phyloP scores from a whole-genome alignment of 2,113 vertebrate species.

The Notothenia rossii region DNA sequence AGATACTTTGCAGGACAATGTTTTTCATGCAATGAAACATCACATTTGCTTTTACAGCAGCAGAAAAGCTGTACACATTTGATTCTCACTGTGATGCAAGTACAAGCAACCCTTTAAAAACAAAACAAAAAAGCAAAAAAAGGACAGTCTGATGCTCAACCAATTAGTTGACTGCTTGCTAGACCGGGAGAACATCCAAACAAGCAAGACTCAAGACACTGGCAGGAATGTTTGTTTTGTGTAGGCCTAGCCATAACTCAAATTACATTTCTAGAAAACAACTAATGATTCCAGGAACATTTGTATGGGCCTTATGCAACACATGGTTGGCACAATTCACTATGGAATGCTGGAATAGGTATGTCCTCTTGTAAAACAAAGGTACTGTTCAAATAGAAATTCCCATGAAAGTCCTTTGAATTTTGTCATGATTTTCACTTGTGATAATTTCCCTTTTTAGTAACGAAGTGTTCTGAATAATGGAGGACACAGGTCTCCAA shows the following conservation, averaged over 20 bases:
- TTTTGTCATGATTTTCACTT: neutral
- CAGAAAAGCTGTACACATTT: neutral
- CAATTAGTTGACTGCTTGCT: neutral
- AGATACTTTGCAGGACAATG: neutral
- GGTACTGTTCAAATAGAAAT: neutral
- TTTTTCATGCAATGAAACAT: too few species aligned
- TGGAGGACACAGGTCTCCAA: neutral
- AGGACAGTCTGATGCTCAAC: neutral
- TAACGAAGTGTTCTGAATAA: neutral
- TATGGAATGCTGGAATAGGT: constrained; percentile 11
- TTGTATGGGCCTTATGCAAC: constrained; percentile 5
- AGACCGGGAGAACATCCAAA: neutral
- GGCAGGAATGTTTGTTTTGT: neutral
- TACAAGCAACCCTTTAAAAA: neutral
- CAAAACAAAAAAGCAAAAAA: neutral
- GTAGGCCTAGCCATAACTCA: neutral
- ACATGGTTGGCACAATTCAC: neutral
- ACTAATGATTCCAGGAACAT: neutral
- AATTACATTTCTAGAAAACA: constrained; percentile 2
- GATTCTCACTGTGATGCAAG: too few species aligned
- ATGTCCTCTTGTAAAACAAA: constrained; percentile 1
- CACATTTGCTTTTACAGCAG: neutral
- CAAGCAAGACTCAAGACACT: too few species aligned
- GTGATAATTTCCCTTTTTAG: neutral
- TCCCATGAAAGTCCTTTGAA: neutral